phyloP scores from a whole-genome alignment of 2,888 invertebrate species.

The Hirtodrosophila duncani region DNA sequence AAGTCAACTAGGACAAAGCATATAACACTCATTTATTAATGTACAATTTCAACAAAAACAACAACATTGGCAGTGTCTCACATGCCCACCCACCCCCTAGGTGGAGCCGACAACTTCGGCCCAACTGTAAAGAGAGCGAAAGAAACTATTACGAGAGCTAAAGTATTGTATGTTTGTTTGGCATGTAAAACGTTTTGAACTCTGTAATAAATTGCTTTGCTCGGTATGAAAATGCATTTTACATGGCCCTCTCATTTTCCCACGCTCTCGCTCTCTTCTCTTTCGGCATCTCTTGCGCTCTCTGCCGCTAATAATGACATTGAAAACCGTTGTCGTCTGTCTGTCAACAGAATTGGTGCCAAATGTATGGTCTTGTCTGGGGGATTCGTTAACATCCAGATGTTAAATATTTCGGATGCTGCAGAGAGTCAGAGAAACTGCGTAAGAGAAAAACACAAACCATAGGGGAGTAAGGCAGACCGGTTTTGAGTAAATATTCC shows the following conservation, averaged over 20 bases:
- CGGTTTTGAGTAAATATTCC: too few species aligned
- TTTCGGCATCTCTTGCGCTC: constrained; percentile 5
- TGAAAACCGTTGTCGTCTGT: constrained; percentile 43
- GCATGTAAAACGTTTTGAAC: constrained; percentile 37
- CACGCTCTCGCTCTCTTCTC: background rate
- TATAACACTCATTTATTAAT: constrained; percentile 72
- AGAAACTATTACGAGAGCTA: constrained; percentile 17
- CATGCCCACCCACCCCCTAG: background rate
- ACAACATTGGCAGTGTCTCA: constrained; percentile 8
- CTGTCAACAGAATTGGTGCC: constrained; percentile 59
- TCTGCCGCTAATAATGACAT: constrained; percentile 55
- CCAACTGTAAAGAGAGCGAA: constrained; percentile 24
- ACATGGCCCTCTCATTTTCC: background rate
- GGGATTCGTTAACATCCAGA: constrained; percentile 34
- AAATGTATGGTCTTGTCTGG: constrained; percentile 21
- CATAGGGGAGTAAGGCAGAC: constrained; percentile 12
- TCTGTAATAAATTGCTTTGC: constrained; percentile 53
- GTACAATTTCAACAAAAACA: constrained; percentile 59
- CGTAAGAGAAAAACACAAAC: background rate
- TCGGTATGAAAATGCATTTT: constrained; percentile 25
- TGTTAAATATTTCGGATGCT: constrained; percentile 53
- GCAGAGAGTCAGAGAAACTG: constrained; percentile 12
- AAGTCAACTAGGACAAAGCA: constrained; percentile 71
- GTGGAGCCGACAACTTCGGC: constrained; percentile 10
- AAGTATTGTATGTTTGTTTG: constrained; percentile 2